Conservation (phyloP, 30 jellyfish, hydroid and myxozoan genomes). For the Sanderia malayensis region DNA sequence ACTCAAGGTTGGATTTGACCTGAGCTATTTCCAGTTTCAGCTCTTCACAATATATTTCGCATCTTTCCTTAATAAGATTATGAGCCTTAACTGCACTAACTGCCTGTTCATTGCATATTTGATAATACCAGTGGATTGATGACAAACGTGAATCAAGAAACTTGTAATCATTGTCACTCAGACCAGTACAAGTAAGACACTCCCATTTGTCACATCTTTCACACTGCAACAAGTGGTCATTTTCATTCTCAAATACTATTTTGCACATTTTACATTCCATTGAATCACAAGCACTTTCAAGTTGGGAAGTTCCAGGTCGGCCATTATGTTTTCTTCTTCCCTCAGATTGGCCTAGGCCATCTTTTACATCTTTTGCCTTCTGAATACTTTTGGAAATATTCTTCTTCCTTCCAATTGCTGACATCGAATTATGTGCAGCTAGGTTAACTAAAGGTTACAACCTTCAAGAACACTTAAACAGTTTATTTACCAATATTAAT, state of each 20-base stretch:
- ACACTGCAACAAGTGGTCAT: slow-evolving; percentile 20
- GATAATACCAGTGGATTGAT: slow-evolving; percentile 35
- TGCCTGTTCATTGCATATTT: slow-evolving; percentile 22
- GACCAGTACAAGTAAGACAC: slow-evolving; percentile 27
- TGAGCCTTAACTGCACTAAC: slow-evolving; percentile 30
- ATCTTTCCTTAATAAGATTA: slow-evolving; percentile 23
- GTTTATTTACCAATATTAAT: background rate
- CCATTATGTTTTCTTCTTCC: background rate
- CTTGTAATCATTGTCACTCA: slow-evolving; percentile 30
- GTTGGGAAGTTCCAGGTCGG: background rate
- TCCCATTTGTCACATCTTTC: slow-evolving; percentile 21
- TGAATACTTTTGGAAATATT: background rate
- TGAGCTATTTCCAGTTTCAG: slow-evolving; percentile 27
- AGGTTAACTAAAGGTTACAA: slow-evolving; percentile 1
- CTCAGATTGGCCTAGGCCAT: slow-evolving; percentile 4
- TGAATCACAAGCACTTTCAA: slow-evolving; percentile 3
- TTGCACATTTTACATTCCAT: slow-evolving; percentile 14
- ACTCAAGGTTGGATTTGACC: slow-evolving; percentile 32
- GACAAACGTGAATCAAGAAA: slow-evolving; percentile 14
- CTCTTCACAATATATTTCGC: slow-evolving; percentile 18
- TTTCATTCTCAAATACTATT: slow-evolving; percentile 9
- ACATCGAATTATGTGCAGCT: background rate
- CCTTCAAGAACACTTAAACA: background rate
- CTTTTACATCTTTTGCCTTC: slow-evolving; percentile 1
- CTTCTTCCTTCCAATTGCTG: background rate